Percentiles rank a stretch among this genome's conserved stretches.
Conservation (phyloP, 2,888 invertebrate species). For the Cremastinae sp. region DNA sequence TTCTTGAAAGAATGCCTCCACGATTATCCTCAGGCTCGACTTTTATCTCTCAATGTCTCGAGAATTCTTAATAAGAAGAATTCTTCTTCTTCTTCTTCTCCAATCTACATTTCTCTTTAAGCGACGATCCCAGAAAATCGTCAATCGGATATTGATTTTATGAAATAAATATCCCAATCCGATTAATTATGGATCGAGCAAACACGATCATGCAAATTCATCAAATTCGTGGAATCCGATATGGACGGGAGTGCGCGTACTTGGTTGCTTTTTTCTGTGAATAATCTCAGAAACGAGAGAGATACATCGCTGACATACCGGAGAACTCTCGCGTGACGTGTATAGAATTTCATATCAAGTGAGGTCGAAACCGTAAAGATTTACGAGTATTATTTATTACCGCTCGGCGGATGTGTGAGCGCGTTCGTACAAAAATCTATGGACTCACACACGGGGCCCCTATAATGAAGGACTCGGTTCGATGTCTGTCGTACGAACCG, state of each 20-base stretch:
- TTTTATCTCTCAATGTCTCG: no score
- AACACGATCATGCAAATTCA: not conserved
- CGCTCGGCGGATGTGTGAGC: slow-evolving; percentile 11
- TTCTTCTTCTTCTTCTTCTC: no score
- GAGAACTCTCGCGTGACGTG: slow-evolving; percentile 32
- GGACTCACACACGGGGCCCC: not conserved
- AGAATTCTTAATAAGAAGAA: no score
- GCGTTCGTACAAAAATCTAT: not conserved
- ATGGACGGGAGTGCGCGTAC: no score
- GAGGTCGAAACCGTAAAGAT: slow-evolving; percentile 34
- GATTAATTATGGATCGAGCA: not conserved
- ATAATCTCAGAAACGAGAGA: slow-evolving; percentile 18
- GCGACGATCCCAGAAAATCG: no score
- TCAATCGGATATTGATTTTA: no score
- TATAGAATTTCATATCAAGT: slow-evolving; percentile 43
- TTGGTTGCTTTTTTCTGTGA: slow-evolving; percentile 6
- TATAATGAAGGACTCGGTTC: slow-evolving; percentile 42
- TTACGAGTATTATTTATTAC: slow-evolving; percentile 46
- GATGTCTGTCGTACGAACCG: slow-evolving; percentile 58
- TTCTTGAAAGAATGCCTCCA: not conserved
- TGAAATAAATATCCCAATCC: no score
- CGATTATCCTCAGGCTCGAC: no score
- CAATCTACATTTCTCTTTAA: not conserved
- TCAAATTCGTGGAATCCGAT: not conserved
- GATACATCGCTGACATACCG: slow-evolving; percentile 12